A percentile compares a stretch with the other conserved stretches of the same genome.
Evolutionary conservation across 2,113 vertebrate species (phyloP).

Genomic region (Sebastes schlegelii): DNA sequence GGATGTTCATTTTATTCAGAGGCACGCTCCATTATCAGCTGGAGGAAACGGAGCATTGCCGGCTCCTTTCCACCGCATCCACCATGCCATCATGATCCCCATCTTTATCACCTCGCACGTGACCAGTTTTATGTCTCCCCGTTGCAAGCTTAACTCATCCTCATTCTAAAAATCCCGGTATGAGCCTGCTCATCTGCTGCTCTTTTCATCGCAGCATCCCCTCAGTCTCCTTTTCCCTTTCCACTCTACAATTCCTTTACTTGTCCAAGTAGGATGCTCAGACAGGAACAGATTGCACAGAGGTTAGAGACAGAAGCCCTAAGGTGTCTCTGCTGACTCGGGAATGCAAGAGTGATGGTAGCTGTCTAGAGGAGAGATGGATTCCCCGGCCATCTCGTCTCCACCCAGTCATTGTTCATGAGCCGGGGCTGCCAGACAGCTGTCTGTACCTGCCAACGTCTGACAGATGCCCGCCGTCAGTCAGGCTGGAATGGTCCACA

Average conservation of each 20-base stretch:
- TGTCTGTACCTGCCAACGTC: conserved; percentile 72
- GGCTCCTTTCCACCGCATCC: conserved; percentile 28
- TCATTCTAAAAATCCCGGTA: conserved; percentile 12
- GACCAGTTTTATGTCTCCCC: conserved; percentile 27
- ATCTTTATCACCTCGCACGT: conserved; percentile 40
- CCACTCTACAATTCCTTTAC: conserved; percentile 14
- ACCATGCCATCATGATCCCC: conserved; percentile 22
- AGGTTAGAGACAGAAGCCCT: conserved; percentile 48
- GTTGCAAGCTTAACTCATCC: background rate
- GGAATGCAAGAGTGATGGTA: conserved; percentile 64
- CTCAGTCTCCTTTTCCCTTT: conserved; percentile 7
- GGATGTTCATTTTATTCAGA: conserved; percentile 74
- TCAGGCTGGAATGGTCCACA: conserved; percentile 51
- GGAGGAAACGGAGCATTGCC: conserved; percentile 37
- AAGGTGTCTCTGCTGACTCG: conserved; percentile 49
- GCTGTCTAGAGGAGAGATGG: conserved; percentile 71
- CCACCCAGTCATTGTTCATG: conserved; percentile 76
- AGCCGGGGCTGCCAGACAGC: conserved; percentile 66
- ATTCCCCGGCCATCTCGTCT: conserved; percentile 61
- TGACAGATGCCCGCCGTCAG: conserved; percentile 77
- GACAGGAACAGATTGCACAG: conserved; percentile 39
- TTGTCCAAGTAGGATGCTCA: conserved; percentile 16
- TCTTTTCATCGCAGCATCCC: conserved; percentile 31
- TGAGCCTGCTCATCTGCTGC: conserved; percentile 32
- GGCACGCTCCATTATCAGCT: conserved; percentile 60